A percentile compares a stretch with the other conserved stretches of the same genome.
These are phyloP conservation scores for Diphyllodes magnificus DNA, from an alignment of 2,113 vertebrate species.

Conservation along the genomic window DNA sequence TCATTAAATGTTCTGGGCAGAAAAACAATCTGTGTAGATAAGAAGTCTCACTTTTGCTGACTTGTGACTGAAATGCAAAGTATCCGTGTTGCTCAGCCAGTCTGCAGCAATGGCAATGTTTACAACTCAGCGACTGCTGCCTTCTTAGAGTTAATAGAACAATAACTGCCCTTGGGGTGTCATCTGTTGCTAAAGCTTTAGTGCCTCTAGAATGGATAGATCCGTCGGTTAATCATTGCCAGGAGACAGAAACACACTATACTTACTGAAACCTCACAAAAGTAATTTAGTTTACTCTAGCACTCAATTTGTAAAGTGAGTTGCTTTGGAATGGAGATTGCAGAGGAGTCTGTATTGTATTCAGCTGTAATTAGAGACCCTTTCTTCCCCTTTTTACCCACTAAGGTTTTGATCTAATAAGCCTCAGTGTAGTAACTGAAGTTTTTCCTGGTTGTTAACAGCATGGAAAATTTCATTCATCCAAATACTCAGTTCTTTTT, in stretches of 20 bases:
- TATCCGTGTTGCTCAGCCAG: neutral
- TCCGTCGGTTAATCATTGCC: neutral
- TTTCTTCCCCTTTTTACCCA: neutral
- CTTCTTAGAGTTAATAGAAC: neutral
- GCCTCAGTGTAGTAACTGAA: neutral
- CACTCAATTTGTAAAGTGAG: neutral
- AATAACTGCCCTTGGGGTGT: neutral
- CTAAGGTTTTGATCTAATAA: neutral
- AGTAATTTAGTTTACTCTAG: slow-evolving; percentile 4
- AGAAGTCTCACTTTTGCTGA: neutral
- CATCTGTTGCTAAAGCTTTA: neutral
- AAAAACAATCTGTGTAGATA: neutral
- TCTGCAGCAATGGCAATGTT: neutral
- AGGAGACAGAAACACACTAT: neutral
- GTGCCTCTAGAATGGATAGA: neutral
- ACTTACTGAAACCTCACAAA: neutral
- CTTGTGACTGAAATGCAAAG: neutral
- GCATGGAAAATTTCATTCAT: neutral
- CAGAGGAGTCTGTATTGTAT: neutral
- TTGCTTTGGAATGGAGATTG: neutral
- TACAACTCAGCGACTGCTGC: neutral
- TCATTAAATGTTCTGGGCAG: neutral
- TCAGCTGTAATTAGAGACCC: neutral
- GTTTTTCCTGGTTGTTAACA: neutral
- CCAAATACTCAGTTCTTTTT: neutral